Conservation (phyloP, 2,113 vertebrate genomes). For the Hucho hucho region DNA sequence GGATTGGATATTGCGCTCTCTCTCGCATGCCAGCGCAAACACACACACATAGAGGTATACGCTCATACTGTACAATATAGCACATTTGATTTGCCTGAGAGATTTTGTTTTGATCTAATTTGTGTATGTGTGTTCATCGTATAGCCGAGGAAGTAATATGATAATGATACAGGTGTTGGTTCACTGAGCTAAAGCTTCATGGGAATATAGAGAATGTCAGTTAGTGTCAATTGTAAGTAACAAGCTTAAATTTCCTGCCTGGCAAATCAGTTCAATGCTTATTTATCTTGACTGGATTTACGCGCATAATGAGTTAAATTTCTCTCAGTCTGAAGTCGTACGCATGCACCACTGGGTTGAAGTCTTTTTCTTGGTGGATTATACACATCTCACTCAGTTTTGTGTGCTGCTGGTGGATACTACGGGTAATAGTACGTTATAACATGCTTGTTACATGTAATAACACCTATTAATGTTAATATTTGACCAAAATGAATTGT, state of each 20-base stretch:
- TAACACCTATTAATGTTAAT: too few relatives aligned
- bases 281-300: not conserved
- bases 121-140: constrained; percentile 7
- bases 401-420: not conserved
- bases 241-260: constrained; percentile 12
- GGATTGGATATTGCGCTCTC: not conserved
- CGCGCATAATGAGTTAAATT: not conserved
- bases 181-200: constrained; percentile 14
- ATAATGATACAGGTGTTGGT: constrained; percentile 16
- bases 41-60: not conserved
- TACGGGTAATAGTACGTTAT: too few relatives aligned
- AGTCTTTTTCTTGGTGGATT: not conserved
- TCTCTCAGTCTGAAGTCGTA: not conserved
- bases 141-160: constrained; percentile 15
- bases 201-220: constrained; percentile 3
- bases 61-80: too few relatives aligned
- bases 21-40: not conserved
- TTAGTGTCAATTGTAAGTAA: constrained; percentile 22
- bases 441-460: too few relatives aligned
- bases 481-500: too few relatives aligned
- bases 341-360: too few relatives aligned
- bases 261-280: not conserved
- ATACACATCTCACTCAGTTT: not conserved
- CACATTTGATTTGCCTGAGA: not conserved
- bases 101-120: not conserved